These are phyloP conservation scores for Iphiclides podalirius DNA, from an alignment of 2,888 invertebrate genomes.

Conservation along the genomic window DNA sequence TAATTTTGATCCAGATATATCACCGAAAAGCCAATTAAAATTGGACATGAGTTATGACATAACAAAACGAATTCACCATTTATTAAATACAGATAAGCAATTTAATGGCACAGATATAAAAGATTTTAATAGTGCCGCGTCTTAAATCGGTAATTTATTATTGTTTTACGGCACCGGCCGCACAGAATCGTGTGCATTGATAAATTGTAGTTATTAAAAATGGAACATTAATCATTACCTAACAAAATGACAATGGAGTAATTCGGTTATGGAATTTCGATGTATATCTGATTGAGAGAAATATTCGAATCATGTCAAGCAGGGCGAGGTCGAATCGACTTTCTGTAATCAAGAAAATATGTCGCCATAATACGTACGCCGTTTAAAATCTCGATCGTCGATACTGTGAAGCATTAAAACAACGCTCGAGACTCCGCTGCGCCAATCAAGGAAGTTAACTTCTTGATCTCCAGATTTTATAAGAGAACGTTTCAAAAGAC, in stretches of 20 bases:
- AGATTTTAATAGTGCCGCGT: constrained; percentile 3
- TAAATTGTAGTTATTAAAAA: constrained; percentile 15
- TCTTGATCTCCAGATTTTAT: too few species aligned
- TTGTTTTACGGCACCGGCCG: constrained; percentile 5
- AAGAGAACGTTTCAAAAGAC: neutral
- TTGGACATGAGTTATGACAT: constrained; percentile 14
- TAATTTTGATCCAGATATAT: constrained; percentile 1
- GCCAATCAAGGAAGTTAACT: neutral
- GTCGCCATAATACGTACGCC: neutral
- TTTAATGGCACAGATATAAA: constrained; percentile 11
- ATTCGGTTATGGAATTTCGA: constrained; percentile 6
- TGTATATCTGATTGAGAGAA: constrained; percentile 10
- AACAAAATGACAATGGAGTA: constrained; percentile 12
- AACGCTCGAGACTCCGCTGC: neutral
- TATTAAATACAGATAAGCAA: constrained; percentile 3
- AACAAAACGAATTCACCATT: constrained; percentile 1
- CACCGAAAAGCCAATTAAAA: constrained; percentile 15
- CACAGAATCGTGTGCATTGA: constrained; percentile 1
- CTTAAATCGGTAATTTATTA: constrained; percentile 22
- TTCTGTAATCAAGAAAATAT: neutral
- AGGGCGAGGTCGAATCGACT: neutral
- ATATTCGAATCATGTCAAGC: neutral
- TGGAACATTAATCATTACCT: constrained; percentile 13
- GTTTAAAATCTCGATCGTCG: neutral
- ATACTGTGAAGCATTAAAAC: neutral